phyloP scores from a whole-genome alignment of 2,797 vertebrate species.

The Galagoides demidoff region DNA sequence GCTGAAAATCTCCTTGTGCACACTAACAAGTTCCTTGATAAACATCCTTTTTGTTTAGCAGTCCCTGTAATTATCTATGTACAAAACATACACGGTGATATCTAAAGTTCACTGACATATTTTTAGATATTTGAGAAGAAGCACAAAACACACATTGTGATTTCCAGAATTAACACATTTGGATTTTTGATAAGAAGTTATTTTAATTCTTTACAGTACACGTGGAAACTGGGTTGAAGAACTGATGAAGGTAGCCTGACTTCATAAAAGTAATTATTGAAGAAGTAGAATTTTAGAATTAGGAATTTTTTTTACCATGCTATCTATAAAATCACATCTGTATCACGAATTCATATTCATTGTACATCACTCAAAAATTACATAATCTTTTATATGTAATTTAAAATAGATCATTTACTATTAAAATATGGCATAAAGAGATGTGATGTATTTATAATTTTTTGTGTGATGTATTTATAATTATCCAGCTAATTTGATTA shows the following conservation, averaged over 20 bases:
- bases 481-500: not conserved
- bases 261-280: not conserved
- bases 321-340: conserved; percentile 28
- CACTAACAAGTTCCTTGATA: not conserved
- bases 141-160: not conserved
- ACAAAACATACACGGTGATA: not conserved
- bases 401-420: not conserved
- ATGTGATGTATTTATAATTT: not conserved
- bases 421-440: not conserved
- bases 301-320: not conserved
- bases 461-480: not conserved
- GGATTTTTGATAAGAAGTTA: not conserved
- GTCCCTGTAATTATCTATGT: not conserved
- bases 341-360: not conserved
- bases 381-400: not conserved
- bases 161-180: conserved; percentile 51
- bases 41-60: not conserved
- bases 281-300: not conserved
- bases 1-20: not conserved
- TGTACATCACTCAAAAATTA: not conserved
- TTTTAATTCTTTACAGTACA: not conserved
- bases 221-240: not conserved
- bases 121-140: not conserved
- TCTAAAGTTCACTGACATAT: conserved; percentile 24
- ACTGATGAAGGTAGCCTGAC: not conserved